Evolutionary conservation across 2,113 vertebrate genomes (phyloP).

Genomic region (Pica pica): DNA sequence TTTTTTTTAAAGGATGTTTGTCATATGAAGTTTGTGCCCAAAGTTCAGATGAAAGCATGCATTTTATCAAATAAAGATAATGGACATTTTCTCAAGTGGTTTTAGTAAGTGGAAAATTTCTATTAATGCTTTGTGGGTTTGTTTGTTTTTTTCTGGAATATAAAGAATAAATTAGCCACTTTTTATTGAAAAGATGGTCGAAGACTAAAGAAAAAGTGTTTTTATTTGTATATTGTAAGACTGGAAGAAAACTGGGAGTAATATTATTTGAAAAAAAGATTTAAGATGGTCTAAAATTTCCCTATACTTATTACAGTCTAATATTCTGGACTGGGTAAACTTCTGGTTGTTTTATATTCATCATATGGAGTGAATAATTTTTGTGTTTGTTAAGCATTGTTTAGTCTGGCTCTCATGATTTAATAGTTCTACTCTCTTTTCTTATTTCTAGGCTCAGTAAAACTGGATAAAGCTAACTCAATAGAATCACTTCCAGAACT

Average conservation of each 20-base stretch:
- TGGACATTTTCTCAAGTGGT: neutral
- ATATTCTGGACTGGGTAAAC: neutral
- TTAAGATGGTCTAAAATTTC: neutral
- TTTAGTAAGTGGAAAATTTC: neutral
- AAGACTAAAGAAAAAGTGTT: neutral
- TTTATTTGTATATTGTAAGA: neutral
- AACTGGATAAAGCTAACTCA: conserved; percentile 83
- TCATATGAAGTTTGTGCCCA: neutral
- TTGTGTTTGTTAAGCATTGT: neutral
- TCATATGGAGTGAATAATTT: neutral
- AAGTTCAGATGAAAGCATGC: neutral
- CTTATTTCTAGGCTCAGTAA: conserved; percentile 71
- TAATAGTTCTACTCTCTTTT: neutral
- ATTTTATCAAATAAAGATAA: neutral
- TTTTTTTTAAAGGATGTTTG: neutral
- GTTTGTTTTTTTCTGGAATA: neutral
- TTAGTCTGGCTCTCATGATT: neutral
- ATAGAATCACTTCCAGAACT: conserved; percentile 91
- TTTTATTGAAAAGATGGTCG: neutral
- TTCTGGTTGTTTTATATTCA: neutral
- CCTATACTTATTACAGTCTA: neutral
- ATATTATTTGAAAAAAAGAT: neutral
- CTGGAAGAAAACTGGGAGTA: neutral
- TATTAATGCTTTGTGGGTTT: neutral
- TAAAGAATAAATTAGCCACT: neutral